A percentile compares a stretch with the other conserved stretches of the same genome.
Evolutionary conservation across 30 jellyfish, hydroid and myxozoan species (phyloP).

Genomic region (Rhopilema esculentum): DNA sequence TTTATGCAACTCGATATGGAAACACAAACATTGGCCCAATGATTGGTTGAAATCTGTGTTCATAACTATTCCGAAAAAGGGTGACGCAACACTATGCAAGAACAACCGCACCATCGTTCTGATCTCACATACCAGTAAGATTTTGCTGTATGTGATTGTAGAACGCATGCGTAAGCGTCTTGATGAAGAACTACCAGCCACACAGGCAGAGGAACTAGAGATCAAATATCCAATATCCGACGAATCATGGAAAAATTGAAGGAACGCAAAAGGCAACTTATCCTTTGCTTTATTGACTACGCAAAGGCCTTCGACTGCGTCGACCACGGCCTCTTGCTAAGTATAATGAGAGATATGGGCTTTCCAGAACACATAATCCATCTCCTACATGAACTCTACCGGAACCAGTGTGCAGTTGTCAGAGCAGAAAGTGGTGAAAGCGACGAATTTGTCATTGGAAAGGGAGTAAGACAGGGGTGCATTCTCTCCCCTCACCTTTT

Average conservation of each 20-base stretch:
- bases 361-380: slow-evolving; percentile 39
- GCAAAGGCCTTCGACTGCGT: slow-evolving; percentile 19
- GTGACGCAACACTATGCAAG: background rate
- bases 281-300: background rate
- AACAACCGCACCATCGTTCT: background rate
- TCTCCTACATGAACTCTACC: background rate
- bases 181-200: background rate
- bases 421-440: slow-evolving; percentile 1
- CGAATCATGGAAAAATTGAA: slow-evolving; percentile 24
- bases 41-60: background rate
- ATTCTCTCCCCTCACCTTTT: slow-evolving; percentile 14
- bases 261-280: background rate
- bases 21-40: background rate
- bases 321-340: slow-evolving; percentile 17
- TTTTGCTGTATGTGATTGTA: background rate
- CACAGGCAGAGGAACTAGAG: slow-evolving; percentile 17
- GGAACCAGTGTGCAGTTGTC: slow-evolving; percentile 8
- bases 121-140: background rate
- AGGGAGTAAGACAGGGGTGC: slow-evolving; percentile 27
- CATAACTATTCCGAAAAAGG: background rate
- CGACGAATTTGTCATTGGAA: slow-evolving; percentile 10
- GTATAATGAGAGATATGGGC: slow-evolving; percentile 19
- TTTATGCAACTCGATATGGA: background rate
- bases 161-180: background rate
- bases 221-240: background rate